These are phyloP conservation scores for Sthenelais limicola DNA, from an alignment of 2,888 invertebrate species.

Conservation along the genomic window DNA sequence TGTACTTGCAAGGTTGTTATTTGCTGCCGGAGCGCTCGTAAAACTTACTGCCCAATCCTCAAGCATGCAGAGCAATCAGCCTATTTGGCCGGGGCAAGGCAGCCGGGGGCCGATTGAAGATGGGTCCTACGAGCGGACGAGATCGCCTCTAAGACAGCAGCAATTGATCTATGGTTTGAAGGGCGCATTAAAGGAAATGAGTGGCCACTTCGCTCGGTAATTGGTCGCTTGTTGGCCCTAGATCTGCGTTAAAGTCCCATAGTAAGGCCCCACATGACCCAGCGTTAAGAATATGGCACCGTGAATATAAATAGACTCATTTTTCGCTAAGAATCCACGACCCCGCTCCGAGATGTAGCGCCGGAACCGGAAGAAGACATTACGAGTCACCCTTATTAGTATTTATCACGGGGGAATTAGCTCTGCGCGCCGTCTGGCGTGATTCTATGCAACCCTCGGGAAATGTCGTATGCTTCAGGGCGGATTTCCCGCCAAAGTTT, in stretches of 20 bases:
- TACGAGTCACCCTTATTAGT: conserved; percentile 5
- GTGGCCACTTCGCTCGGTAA: conserved; percentile 11
- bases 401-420: conserved; percentile 31
- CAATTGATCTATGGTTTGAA: conserved; percentile 7
- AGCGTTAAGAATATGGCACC: conserved; percentile 22
- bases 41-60: too few relatives aligned
- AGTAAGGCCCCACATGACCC: background rate
- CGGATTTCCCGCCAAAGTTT: conserved; percentile 11
- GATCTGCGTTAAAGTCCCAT: conserved; percentile 10
- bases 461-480: background rate
- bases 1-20: too few relatives aligned
- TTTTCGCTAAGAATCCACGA: conserved; percentile 27
- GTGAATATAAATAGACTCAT: conserved; percentile 38
- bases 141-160: conserved; percentile 4
- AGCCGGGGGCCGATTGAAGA: too few relatives aligned
- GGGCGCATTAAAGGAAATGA: conserved; percentile 34
- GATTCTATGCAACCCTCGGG: conserved; percentile 27
- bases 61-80: too few relatives aligned
- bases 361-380: conserved; percentile 9
- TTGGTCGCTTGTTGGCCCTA: conserved; percentile 26
- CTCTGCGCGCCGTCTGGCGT: background rate
- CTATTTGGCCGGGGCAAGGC: too few relatives aligned
- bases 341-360: background rate
- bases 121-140: too few relatives aligned
- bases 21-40: too few relatives aligned